phyloP scores from a whole-genome alignment of 2,888 invertebrate genomes.

The Lycophotia porphyrea region DNA sequence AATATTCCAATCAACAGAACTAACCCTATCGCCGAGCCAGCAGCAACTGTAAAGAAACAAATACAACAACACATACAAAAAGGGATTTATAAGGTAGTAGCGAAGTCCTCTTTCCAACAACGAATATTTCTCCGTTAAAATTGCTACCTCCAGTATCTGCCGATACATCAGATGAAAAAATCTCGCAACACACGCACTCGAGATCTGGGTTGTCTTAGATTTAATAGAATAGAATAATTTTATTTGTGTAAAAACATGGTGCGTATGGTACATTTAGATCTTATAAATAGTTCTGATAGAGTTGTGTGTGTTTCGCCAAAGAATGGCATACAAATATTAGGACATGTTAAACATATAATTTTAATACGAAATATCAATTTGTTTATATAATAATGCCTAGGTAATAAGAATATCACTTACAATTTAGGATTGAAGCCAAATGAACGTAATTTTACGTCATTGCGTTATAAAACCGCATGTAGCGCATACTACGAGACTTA shows the following conservation, averaged over 20 bases:
- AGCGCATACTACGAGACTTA: not conserved
- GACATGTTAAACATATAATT: no score
- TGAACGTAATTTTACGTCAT: not conserved
- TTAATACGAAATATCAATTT: no score
- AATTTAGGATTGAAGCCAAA: not conserved
- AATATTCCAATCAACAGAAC: constrained; percentile 81
- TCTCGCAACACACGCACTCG: not conserved
- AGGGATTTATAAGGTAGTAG: not conserved
- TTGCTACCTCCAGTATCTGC: no score
- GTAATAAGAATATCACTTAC: no score
- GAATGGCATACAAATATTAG: no score
- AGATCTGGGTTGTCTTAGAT: not conserved
- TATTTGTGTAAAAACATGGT: no score
- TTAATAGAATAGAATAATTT: no score
- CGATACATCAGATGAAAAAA: not conserved
- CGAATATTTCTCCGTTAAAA: not conserved
- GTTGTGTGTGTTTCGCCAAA: no score
- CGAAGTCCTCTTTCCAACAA: not conserved
- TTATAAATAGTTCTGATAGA: no score
- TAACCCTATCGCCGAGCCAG: constrained; percentile 75
- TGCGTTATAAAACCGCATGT: not conserved
- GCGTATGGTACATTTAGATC: no score
- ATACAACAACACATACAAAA: not conserved
- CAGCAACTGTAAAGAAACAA: constrained; percentile 75
- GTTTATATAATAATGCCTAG: no score